Base-by-base conservation (phyloP, 2,797 vertebrate species). In the Valencia hispanica region DNA sequence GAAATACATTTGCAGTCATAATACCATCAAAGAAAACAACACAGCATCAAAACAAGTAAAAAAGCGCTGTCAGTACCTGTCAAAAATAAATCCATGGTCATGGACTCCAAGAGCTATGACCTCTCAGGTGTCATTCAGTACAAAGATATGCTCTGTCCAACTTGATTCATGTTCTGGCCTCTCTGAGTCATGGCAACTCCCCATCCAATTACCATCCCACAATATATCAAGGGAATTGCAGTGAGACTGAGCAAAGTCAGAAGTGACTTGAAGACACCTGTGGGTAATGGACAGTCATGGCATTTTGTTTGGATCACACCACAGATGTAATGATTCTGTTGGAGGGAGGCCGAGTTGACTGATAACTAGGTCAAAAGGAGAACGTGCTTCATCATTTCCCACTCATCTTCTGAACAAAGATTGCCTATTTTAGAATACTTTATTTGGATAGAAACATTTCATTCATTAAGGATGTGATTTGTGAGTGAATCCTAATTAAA, bases 181-280 rank as follows among this genome's bases (percentile, higher is more conserved):
- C 89, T 90, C 85, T 83, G 94, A 94, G 93, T 94, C 94, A 92
- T 82, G 87, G 89, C 89, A 91, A 86, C 92, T 94, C 93, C 93
- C 94, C 88, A 84, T 95, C 90, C 94, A 95, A 95, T 95, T 95
- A 94, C 93, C 81, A 92, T 94, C 87, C 83, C 77, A 94, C 95
- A 96, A 95, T 96, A 93, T 88, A 84, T 91, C 94, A 88, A 80
- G 92, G 92, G 92, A 92, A 86, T 86, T 82, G 84, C 76, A 81
- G 91, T 78, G 41, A 83, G 78, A 83, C 85, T 71, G 84, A 85
- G 80, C 73, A 78, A 80, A 86, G 88, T 93, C 92, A 87, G 85
- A 84, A 89, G 83, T 91, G 88, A 92, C 85, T 89, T 77, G 80
- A 75, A 92, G 86, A 94, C 92, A 93, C 93, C 91, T 93, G 93